Percentiles rank a stretch among this genome's conserved stretches.
These are phyloP conservation scores for Gerris lacustris DNA, from an alignment of 2,888 invertebrate genomes.

Conservation along the genomic window DNA sequence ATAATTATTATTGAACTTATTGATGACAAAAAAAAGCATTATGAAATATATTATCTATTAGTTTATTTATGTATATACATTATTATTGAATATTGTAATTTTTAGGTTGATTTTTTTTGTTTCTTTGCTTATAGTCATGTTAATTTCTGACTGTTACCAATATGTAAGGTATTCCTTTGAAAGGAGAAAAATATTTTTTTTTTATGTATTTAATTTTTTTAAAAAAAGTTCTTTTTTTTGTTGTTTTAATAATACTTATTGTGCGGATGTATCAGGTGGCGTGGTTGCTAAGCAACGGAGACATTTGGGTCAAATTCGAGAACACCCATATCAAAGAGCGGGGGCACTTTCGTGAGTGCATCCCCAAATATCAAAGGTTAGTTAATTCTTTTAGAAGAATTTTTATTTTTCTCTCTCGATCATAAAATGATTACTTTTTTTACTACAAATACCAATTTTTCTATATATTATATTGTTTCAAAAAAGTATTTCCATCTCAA, in stretches of 20 bases:
- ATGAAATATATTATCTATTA: not conserved
- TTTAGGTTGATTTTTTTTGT: not conserved
- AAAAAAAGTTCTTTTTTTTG: conserved; percentile 2
- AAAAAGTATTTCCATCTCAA: too few relatives aligned
- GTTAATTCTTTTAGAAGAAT: conserved; percentile 16
- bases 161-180: not conserved
- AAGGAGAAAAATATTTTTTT: conserved; percentile 9
- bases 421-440: too few relatives aligned
- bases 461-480: too few relatives aligned
- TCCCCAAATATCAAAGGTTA: conserved; percentile 24
- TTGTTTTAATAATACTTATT: conserved; percentile 9
- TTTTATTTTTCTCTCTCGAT: not conserved
- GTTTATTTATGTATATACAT: not conserved
- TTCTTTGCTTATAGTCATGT: conserved; percentile 7
- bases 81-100: not conserved
- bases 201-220: conserved; percentile 13
- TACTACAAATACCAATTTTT: too few relatives aligned
- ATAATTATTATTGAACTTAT: conserved; percentile 4
- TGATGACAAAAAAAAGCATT: not conserved
- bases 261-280: conserved; percentile 48
- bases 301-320: conserved; percentile 77
- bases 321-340: conserved; percentile 97
- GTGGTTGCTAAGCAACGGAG: conserved; percentile 68
- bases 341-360: conserved; percentile 45
- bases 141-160: conserved; percentile 2